Base-by-base conservation (phyloP, 2,113 vertebrate genomes). In the Brachyistius frenatus region DNA sequence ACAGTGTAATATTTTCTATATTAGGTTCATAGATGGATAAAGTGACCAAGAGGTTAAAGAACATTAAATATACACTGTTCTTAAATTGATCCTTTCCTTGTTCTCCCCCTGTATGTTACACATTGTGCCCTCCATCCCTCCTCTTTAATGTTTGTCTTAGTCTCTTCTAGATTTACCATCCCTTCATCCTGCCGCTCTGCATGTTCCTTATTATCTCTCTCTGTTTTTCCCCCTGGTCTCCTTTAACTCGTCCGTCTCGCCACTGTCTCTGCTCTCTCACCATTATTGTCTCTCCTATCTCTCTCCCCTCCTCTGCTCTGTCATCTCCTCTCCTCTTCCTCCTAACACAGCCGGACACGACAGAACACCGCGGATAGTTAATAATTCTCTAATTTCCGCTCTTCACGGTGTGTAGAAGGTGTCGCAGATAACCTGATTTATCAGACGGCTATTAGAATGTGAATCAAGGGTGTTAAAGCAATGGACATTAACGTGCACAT, bases 351-450 rank as follows among this genome's bases (percentile, higher is more conserved):
- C 83, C 68, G 50, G 73, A 89, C 90, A 89, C 66, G 76, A 83
- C 84, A 85, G 86, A 91, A 81, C 91, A 89, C 81, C 80, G n/a
- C 64, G 70, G 91, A 90, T 91, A 91, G 91, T 94, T 93, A 93
- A 94, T 94, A 94, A 91, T 93, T 91, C 85, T 91, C 91, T 94
- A 91, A 94, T 94, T 95, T 93, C 89, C 92, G 65, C 91, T 93
- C 92, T 93, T 92, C 92, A 91, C 83, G 86, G 89, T 85, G 66
- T 69, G 84, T 88, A 87, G 88, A 91, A 92, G 91, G 93, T 93
- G 93, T 91, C 84, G 66, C 85, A 92, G 91, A 95, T 95, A 95
- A 94, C 92, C 90, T 93, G 92, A 94, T 94, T 94, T 94, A 94
- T 94, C 94, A 93, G 93, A 89, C 81, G 79, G 87, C 85, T 91